Base-by-base conservation (phyloP, 1,140 invertebrate species). In the Drosophila pseudoananassae region DNA sequence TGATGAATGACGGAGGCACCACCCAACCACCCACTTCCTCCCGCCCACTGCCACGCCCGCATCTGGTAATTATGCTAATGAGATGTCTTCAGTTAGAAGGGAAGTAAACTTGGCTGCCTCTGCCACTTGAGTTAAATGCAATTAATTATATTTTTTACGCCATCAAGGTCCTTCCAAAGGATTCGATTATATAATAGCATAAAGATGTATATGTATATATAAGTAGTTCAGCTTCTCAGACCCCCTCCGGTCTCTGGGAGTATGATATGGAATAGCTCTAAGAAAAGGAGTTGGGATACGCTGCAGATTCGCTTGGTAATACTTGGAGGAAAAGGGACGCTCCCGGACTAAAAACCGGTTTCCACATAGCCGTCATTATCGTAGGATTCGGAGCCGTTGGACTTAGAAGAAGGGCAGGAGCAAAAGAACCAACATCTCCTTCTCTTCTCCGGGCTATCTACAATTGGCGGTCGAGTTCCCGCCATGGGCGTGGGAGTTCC, bases 1-100 rank as follows among this genome's bases (percentile, higher is more conserved):
- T 88, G 83, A 88, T 88, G 83, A 88, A 88, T 79, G 84, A 88
- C 64, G 71, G 43, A 65, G 3, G 15, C 58, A 1, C 65, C 49
- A 40, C 27, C 17, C 36, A 25, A 5, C n/a, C 36, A 3, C 14
- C 2, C 40, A 9, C 23, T 14, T 7, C 45, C 15, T 9, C 23
- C 23, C 33, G 14, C 45, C 49, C 61, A 25, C 1, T 8, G 31
- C 29, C 49, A 15, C 9, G 15, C 53, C 56, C 27, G 69, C 74
- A 66, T 64, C 71, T 82, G 75, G 78, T 89, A 88, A 88, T 88
- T 88, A 88, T 88, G 83, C 84, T 88, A 88, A 88, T 88, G 83
- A 88, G 78, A 76, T 76, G 69, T 78, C 75, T 76, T 81, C 64
- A 76, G 64, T 78, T 51, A 29, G 56, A 55, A 64, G 53, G 82